Evolutionary conservation across 2,797 vertebrate species (phyloP).

Genomic region (Falco concolor): DNA sequence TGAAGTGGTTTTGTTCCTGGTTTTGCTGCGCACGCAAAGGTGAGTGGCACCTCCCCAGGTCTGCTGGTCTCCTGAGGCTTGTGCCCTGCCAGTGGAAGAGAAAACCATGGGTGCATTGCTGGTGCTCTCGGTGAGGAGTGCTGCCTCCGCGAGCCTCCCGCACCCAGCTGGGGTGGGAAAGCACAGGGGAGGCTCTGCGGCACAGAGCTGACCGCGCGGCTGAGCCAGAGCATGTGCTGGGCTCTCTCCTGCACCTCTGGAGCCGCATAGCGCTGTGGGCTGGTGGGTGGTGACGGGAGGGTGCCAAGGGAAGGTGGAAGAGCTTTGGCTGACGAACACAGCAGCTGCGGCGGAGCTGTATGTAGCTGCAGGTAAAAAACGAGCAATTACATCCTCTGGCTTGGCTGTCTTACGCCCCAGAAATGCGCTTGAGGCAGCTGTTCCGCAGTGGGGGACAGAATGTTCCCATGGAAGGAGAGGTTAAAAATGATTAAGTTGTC

Average conservation of each 20-base stretch:
- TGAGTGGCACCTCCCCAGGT: rapidly evolving
- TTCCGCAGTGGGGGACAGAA: neutral
- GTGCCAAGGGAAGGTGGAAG: neutral
- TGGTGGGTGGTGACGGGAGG: neutral
- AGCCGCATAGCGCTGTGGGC: rapidly evolving
- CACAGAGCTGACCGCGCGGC: rapidly evolving
- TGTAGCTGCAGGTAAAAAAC: neutral
- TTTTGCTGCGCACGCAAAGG: rapidly evolving
- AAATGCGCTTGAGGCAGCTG: neutral
- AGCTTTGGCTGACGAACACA: neutral
- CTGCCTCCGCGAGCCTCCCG: neutral
- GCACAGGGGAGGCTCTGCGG: neutral
- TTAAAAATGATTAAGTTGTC: neutral
- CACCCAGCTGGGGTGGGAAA: no score
- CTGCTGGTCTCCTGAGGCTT: neutral
- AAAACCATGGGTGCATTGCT: no score
- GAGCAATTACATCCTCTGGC: neutral
- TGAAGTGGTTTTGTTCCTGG: neutral
- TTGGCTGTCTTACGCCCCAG: neutral
- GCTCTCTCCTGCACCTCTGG: neutral
- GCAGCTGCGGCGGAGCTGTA: neutral
- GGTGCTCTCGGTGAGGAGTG: neutral
- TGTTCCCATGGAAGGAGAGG: neutral
- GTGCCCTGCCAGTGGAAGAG: neutral
- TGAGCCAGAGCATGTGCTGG: rapidly evolving